Base-by-base conservation (phyloP, 2,797 vertebrate genomes). In the Hoplostethus mediterraneus region DNA sequence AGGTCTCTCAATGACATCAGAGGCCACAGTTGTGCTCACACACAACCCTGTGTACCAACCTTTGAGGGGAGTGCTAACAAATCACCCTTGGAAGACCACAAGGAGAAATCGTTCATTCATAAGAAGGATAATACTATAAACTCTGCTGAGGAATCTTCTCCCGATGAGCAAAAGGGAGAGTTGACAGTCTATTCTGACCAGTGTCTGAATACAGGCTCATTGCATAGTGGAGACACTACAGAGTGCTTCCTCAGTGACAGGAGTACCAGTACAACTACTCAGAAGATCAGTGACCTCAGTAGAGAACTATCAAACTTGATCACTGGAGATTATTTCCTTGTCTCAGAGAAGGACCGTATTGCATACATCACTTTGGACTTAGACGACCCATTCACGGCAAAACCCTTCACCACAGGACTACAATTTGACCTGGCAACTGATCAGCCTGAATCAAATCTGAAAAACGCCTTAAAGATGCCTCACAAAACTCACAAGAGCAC, bases 341-440 rank as follows among this genome's bases (percentile, higher is more conserved):
- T 93, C 80, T 93, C 85, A 7, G 75, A 92, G 25, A 59, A 88
- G 14, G 80, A 87, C n/a, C 80, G 52, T 0, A 42, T 92, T 1
- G 93, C 91, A 4, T 80, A 74, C 31, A 63, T 94, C 58, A 94
- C 93, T 56, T 88, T 95, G 77, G 90, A 94, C 60, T 21, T 92
- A 48, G 64, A 87, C 14, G 87, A 93, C 53, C 82, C 87, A 11
- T 83, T 91, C 66, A 42, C 67, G n/a, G 53, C 81, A 60, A 85
- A 84, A 80, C 48, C 79, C 3, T 4, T 38, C 0, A 0, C 40
- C 14, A 33, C n/a, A 47, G 40, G 47, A 2, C 3, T 6, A 42
- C 38, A 54, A 42, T 56, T 52, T 7, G 66, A 85, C 36, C 70
- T 13, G 12, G 69, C 60, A 13, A 8, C 45, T 10, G 53, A 85